Conservation (phyloP, 2,113 vertebrate species). For the Mohoua ochrocephala region DNA sequence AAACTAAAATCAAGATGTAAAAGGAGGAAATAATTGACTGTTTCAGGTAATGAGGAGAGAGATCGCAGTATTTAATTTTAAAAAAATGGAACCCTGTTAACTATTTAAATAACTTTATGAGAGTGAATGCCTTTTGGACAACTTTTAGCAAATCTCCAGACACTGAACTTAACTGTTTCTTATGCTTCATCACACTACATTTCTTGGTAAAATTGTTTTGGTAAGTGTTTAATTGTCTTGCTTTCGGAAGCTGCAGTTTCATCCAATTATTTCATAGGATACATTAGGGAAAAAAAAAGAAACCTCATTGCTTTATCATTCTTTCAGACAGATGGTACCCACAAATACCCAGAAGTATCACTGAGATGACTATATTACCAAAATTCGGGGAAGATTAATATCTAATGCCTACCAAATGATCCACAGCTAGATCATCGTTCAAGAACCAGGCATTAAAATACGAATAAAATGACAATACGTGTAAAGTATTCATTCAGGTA, state of each 20-base stretch:
- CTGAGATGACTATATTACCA: neutral
- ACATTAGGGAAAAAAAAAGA: neutral
- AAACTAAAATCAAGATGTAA: neutral
- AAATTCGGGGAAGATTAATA: neutral
- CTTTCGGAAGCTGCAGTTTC: neutral
- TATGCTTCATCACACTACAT: neutral
- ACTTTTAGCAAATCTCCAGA: neutral
- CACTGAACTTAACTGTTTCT: neutral
- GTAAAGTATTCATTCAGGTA: neutral
- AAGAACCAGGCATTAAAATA: neutral
- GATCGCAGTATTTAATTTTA: neutral
- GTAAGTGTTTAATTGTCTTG: neutral
- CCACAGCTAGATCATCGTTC: neutral
- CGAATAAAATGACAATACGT: neutral
- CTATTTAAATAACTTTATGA: neutral
- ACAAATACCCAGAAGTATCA: neutral
- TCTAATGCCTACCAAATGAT: neutral
- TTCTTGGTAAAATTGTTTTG: neutral
- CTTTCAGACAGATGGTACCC: neutral
- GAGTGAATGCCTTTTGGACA: neutral
- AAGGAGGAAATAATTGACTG: neutral
- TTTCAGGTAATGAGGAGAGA: neutral
- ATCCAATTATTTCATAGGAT: neutral
- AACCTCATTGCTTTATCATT: neutral
- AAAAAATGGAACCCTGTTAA: neutral